Conservation (phyloP, 2,888 invertebrate genomes). For the Troides helena region DNA sequence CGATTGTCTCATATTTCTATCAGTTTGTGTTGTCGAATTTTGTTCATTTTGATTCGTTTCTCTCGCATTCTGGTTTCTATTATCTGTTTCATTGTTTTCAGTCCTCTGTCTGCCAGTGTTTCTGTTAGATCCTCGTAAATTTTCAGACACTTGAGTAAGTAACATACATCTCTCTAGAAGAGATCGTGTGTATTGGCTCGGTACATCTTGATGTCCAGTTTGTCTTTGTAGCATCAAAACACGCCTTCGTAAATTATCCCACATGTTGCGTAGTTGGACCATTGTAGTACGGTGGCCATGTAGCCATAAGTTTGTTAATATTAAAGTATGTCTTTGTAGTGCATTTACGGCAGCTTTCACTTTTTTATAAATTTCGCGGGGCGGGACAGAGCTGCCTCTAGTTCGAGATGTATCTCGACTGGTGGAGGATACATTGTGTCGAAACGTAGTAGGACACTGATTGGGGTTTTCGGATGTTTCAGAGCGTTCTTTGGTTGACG, state of each 20-base stretch:
- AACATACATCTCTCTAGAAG: constrained; percentile 71
- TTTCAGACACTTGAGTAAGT: constrained; percentile 62
- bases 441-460: constrained; percentile 37
- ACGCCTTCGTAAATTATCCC: constrained; percentile 82
- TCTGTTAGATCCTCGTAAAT: constrained; percentile 44
- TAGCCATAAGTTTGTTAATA: constrained; percentile 66
- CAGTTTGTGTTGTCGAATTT: constrained; percentile 4
- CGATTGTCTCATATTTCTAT: constrained; percentile 30
- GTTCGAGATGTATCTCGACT: constrained; percentile 61
- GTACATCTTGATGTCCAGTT: constrained; percentile 61
- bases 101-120: constrained; percentile 45
- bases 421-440: constrained; percentile 56
- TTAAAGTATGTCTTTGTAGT: constrained; percentile 62
- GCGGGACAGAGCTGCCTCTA: constrained; percentile 49
- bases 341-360: constrained; percentile 63
- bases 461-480: constrained; percentile 35
- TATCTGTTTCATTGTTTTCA: constrained; percentile 43
- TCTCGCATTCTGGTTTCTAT: constrained; percentile 38
- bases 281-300: constrained; percentile 68
- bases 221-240: constrained; percentile 78
- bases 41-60: constrained; percentile 17
- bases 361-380: constrained; percentile 66
- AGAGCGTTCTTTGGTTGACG: constrained; percentile 35
- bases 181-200: constrained; percentile 65
- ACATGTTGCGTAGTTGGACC: constrained; percentile 82